Percentiles rank a stretch among this genome's conserved stretches.
Conservation (phyloP, 2,888 invertebrate species). For the Bhutanitis thaidina region DNA sequence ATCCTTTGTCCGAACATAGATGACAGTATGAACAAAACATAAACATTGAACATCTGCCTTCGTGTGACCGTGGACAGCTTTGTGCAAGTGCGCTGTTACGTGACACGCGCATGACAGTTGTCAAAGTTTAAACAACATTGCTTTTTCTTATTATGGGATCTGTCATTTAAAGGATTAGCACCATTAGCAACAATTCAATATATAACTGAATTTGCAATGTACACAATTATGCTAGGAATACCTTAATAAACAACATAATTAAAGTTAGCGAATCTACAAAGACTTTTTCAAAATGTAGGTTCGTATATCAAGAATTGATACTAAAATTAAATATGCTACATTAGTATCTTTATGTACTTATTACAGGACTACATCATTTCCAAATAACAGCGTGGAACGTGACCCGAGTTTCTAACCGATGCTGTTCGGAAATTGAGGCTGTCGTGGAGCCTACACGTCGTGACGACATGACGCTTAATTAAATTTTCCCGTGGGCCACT, state of each 20-base stretch:
- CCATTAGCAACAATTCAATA: too few species aligned
- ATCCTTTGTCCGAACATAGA: conserved; percentile 27
- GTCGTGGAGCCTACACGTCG: conserved; percentile 32
- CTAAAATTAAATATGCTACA: too few species aligned
- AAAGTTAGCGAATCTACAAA: too few species aligned
- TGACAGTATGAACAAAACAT: conserved; percentile 38
- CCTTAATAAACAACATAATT: too few species aligned
- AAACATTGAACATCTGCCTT: conserved; percentile 53
- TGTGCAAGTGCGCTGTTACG: conserved; percentile 34
- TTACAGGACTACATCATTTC: too few species aligned
- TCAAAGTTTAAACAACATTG: background rate
- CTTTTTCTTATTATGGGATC: background rate
- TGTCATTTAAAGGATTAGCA: background rate
- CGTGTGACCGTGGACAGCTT: conserved; percentile 29
- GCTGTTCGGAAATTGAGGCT: conserved; percentile 57
- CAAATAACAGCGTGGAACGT: conserved; percentile 22
- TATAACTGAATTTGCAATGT: too few species aligned
- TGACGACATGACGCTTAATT: conserved; percentile 27
- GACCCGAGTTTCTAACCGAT: conserved; percentile 41
- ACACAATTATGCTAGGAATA: too few species aligned
- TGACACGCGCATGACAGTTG: conserved; percentile 27
- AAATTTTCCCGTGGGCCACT: conserved; percentile 23
- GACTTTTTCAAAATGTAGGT: too few species aligned
- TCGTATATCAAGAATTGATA: too few species aligned
- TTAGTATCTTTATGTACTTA: too few species aligned